Evolutionary conservation across 1,140 invertebrate genomes (phyloP).

Genomic region (Chrysomallon squamiferum): DNA sequence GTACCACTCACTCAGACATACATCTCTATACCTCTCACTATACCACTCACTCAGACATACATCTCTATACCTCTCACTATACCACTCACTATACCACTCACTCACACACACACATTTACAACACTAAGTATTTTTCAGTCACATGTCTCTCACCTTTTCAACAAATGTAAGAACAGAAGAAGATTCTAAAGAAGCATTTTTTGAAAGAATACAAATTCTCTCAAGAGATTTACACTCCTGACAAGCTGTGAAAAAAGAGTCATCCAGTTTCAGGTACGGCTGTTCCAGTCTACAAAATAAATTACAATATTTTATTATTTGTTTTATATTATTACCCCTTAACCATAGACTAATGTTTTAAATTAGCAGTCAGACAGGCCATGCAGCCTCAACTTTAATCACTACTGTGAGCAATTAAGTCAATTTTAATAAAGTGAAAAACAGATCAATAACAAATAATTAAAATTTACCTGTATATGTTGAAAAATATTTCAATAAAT

Average conservation of each 20-base stretch:
- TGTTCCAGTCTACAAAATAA: slow-evolving; percentile 27
- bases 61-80: too few species aligned
- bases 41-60: too few species aligned
- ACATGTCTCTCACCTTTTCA: slow-evolving; percentile 16
- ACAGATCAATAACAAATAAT: too few species aligned
- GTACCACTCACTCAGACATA: too few species aligned
- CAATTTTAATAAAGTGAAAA: too few species aligned
- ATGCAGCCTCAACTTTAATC: not conserved
- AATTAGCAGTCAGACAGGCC: not conserved
- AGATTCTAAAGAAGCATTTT: slow-evolving; percentile 15
- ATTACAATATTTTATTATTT: not conserved
- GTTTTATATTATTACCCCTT: not conserved
- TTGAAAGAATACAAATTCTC: slow-evolving; percentile 25
- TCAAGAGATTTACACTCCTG: slow-evolving; percentile 11
- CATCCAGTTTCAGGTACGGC: slow-evolving; percentile 23
- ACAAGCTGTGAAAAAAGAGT: slow-evolving; percentile 24
- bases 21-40: too few species aligned
- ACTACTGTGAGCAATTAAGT: too few species aligned
- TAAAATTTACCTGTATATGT: too few species aligned
- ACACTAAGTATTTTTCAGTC: too few species aligned
- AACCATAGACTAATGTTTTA: not conserved
- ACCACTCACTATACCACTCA: too few species aligned
- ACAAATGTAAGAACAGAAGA: slow-evolving; percentile 18
- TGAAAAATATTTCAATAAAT: too few species aligned
- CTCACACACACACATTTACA: too few species aligned